Base-by-base conservation (phyloP, 1,140 invertebrate species). In the Drosophila tristis region DNA sequence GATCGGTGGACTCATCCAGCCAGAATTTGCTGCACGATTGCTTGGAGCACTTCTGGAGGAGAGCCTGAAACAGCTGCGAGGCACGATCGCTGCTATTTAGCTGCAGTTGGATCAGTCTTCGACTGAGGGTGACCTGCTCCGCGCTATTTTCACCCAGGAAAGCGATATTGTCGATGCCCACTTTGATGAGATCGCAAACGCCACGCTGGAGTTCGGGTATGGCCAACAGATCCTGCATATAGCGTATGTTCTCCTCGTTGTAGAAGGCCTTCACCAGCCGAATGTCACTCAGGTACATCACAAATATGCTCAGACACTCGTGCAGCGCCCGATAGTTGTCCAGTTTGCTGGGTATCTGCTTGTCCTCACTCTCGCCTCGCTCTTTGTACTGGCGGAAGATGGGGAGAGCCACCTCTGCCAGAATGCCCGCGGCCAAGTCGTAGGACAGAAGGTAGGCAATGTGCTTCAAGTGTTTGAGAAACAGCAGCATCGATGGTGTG, bases 141-240 rank as follows among this genome's bases (percentile, higher is more conserved):
- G 78, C 78, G 43, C 55, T 68, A n/a, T 81, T 91, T 20, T 91
- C 90, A 7, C 90, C 90, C 13, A 91, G 62, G 55, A 91, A 91
- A 15, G 90, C 78, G 13, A 90, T 84, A 55, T 91, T 92, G 45
- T 92, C 91, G 35, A 92, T 91, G 56, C 91, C 91, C 45, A 92
- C 91, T 56, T 91, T 91, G 29, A 92, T 91, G n/a, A 92, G 80
- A 77, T 92, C 90, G 54, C 90, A 92, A 4, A 91, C 78, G 5
- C 81, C 78, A 5, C 87, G 73, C 35, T 90, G 77, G 8, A 92
- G 45, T 6, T 87, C 79, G 2, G 91, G 91, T 57, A 87, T 68
- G 29, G 16, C 35, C 13, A 91, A 26, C 1, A 92, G 43, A 50
- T 92, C 89, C 49, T 92, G 89, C 77, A 92, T 91, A 31, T 92